phyloP scores from a whole-genome alignment of 2,113 vertebrate genomes.

The Lutjanus erythropterus region DNA sequence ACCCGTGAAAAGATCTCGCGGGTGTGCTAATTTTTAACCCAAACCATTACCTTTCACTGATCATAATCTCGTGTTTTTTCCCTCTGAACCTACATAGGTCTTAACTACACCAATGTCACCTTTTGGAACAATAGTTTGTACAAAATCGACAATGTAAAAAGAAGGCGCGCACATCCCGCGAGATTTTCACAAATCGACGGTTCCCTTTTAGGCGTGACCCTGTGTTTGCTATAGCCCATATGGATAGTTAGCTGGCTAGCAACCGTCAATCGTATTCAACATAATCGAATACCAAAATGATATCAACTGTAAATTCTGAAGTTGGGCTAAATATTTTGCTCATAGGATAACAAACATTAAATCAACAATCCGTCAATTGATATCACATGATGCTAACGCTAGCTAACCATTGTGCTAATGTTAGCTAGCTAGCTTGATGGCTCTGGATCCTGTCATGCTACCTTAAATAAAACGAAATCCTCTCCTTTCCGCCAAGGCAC shows the following conservation, averaged over 20 bases:
- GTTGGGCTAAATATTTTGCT: neutral
- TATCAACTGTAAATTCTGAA: neutral
- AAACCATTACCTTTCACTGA: too few relatives aligned
- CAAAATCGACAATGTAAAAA: too few relatives aligned
- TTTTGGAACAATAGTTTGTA: too few relatives aligned
- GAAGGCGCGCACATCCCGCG: too few relatives aligned
- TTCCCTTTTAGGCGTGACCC: too few relatives aligned
- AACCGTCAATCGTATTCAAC: neutral
- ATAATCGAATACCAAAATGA: neutral
- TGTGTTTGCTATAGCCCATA: slow-evolving; percentile 12
- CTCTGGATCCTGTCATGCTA: slow-evolving; percentile 85
- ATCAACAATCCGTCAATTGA: slow-evolving; percentile 20
- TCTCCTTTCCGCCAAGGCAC: slow-evolving; percentile 87
- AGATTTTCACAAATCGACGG: too few relatives aligned
- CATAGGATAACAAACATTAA: neutral
- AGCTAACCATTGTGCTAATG: slow-evolving; percentile 62
- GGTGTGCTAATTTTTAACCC: too few relatives aligned
- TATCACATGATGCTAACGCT: slow-evolving; percentile 45
- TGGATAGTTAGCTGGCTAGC: neutral
- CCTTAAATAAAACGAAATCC: slow-evolving; percentile 89
- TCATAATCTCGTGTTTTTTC: too few relatives aligned
- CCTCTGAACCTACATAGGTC: too few relatives aligned
- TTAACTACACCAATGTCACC: too few relatives aligned
- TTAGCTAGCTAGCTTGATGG: slow-evolving; percentile 70
- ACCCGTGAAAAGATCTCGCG: too few relatives aligned